Evolutionary conservation across 2,888 invertebrate genomes (phyloP).

Genomic region (Habroteleia sp.): DNA sequence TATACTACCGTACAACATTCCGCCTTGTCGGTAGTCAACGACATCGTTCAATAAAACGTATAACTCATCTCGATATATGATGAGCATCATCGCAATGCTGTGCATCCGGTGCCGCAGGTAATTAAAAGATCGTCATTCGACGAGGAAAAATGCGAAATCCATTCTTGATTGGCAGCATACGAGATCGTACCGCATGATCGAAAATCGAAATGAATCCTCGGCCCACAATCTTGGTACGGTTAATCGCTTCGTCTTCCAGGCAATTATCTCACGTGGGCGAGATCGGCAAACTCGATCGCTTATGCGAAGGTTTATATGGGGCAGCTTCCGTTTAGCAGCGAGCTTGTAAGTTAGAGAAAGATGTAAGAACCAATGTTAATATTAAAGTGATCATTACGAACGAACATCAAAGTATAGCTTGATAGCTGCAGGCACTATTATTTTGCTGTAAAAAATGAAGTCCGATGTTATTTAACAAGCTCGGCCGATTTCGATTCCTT

Average conservation of each 20-base stretch:
- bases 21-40: slow-evolving; percentile 18
- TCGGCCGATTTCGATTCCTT: too few species aligned
- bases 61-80: slow-evolving; percentile 36
- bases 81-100: slow-evolving; percentile 45
- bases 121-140: slow-evolving; percentile 61
- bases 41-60: slow-evolving; percentile 44
- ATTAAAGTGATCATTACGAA: slow-evolving; percentile 10
- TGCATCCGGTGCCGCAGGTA: slow-evolving; percentile 50
- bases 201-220: slow-evolving; percentile 73
- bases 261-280: slow-evolving; percentile 78
- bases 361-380: slow-evolving; percentile 21
- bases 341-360: slow-evolving; percentile 12
- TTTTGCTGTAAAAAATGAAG: too few species aligned
- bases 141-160: slow-evolving; percentile 56
- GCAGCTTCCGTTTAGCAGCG: slow-evolving; percentile 63
- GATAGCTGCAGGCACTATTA: too few species aligned
- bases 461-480: too few species aligned
- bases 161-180: slow-evolving; percentile 64
- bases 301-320: slow-evolving; percentile 65
- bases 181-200: slow-evolving; percentile 67
- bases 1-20: slow-evolving; percentile 2
- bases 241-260: slow-evolving; percentile 77
- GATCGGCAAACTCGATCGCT: slow-evolving; percentile 72
- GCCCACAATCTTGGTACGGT: slow-evolving; percentile 71
- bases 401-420: slow-evolving; percentile 4